Percentiles rank a stretch among this genome's conserved stretches.
phyloP scores from a whole-genome alignment of 2,797 vertebrate genomes.

The Paguma larvata region DNA sequence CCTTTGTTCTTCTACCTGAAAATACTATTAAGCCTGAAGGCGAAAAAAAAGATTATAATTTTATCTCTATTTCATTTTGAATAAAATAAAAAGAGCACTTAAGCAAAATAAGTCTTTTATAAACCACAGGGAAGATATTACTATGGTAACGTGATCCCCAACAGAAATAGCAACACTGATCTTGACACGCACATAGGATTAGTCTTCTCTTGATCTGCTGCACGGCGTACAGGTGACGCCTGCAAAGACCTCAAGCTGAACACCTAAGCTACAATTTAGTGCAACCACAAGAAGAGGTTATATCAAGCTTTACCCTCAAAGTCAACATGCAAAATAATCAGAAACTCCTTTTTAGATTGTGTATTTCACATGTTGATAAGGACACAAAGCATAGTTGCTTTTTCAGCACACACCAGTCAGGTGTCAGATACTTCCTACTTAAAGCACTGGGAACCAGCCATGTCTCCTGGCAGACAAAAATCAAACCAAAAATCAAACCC shows the following conservation, averaged over 20 bases:
- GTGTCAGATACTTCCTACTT: background rate
- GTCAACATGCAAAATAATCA: background rate
- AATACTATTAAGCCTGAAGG: background rate
- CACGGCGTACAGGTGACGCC: background rate
- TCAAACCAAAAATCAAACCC: background rate
- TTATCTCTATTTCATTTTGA: conserved; percentile 72
- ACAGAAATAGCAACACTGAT: conserved; percentile 74
- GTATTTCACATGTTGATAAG: background rate
- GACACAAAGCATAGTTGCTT: background rate
- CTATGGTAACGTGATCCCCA: conserved; percentile 82
- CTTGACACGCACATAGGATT: conserved; percentile 44
- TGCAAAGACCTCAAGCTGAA: background rate
- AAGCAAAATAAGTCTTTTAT: conserved; percentile 78
- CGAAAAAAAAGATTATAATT: conserved; percentile 20
- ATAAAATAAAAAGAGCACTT: conserved; percentile 70
- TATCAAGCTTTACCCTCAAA: background rate
- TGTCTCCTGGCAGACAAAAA: background rate
- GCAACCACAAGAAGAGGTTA: background rate
- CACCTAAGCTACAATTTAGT: background rate
- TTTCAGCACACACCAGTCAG: background rate
- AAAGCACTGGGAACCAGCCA: background rate
- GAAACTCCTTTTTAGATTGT: background rate
- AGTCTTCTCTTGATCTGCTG: background rate
- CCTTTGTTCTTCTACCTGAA: background rate
- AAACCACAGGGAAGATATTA: conserved; percentile 72